phyloP scores from a whole-genome alignment of 2,888 invertebrate genomes.

The Macaria liturata region DNA sequence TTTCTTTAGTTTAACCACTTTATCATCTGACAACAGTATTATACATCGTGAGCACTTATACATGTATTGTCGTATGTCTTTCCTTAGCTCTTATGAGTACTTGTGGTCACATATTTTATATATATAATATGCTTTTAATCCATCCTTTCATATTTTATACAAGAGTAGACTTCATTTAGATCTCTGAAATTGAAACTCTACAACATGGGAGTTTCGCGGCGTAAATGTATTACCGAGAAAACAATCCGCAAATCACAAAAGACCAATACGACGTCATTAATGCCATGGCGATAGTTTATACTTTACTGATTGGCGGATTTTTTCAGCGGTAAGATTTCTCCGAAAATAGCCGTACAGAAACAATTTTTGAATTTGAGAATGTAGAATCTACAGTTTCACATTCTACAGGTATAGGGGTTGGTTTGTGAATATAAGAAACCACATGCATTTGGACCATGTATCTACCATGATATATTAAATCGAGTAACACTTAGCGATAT shows the following conservation, averaged over 20 bases:
- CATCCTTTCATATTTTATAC: not conserved
- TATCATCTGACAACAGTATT: constrained; percentile 59
- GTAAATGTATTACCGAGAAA: no score
- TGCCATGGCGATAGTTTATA: not conserved
- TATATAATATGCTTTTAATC: not conserved
- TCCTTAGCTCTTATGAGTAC: constrained; percentile 45
- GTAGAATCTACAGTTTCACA: constrained; percentile 13
- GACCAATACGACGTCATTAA: no score
- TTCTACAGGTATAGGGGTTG: constrained; percentile 22
- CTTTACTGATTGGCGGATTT: not conserved
- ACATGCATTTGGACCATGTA: constrained; percentile 53
- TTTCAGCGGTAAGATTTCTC: not conserved
- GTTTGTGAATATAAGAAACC: constrained; percentile 38
- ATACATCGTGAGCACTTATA: constrained; percentile 66
- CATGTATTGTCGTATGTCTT: constrained; percentile 73
- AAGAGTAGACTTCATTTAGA: not conserved
- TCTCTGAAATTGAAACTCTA: constrained; percentile 12
- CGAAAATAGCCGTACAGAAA: no score
- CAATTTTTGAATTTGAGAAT: no score
- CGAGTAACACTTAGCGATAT: constrained; percentile 35
- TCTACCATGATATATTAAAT: constrained; percentile 45
- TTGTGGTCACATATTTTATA: constrained; percentile 37
- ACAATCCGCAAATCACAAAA: no score
- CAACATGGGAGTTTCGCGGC: no score
- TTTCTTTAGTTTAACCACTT: constrained; percentile 46